phyloP scores from a whole-genome alignment of 2,888 invertebrate species.

The Dasypogon diadema region DNA sequence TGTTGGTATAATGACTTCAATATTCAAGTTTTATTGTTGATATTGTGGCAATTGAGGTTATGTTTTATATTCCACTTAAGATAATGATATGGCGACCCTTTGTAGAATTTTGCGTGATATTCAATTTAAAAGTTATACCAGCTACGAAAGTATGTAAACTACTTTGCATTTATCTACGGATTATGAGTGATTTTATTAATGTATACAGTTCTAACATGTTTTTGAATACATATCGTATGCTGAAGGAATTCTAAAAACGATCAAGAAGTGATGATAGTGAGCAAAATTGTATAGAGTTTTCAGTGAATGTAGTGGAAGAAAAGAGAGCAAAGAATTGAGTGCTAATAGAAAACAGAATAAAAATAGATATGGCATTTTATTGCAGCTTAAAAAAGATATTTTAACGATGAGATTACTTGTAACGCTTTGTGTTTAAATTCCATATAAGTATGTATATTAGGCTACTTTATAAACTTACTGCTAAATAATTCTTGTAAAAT shows the following conservation, averaged over 20 bases:
- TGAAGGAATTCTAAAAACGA: no score
- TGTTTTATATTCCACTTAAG: not conserved
- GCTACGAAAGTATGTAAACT: not conserved
- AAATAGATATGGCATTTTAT: constrained; percentile 9
- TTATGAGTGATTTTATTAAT: not conserved
- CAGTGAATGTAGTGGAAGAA: no score
- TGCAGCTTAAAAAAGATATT: not conserved
- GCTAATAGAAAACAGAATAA: not conserved
- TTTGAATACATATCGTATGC: not conserved
- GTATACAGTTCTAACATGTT: constrained; percentile 46
- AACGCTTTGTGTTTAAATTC: not conserved
- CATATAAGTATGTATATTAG: no score
- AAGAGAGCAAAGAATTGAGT: not conserved
- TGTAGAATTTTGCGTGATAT: not conserved
- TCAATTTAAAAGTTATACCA: not conserved
- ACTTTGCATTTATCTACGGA: not conserved
- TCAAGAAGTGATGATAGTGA: no score
- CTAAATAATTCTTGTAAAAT: no score
- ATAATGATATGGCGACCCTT: not conserved
- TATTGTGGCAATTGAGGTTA: not conserved
- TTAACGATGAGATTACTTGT: not conserved
- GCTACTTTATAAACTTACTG: no score
- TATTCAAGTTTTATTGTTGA: constrained; percentile 12
- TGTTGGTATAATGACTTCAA: constrained; percentile 56
- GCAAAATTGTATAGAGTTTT: no score